phyloP scores from a whole-genome alignment of 2,797 vertebrate species.

The Mormyrops boulengeri region DNA sequence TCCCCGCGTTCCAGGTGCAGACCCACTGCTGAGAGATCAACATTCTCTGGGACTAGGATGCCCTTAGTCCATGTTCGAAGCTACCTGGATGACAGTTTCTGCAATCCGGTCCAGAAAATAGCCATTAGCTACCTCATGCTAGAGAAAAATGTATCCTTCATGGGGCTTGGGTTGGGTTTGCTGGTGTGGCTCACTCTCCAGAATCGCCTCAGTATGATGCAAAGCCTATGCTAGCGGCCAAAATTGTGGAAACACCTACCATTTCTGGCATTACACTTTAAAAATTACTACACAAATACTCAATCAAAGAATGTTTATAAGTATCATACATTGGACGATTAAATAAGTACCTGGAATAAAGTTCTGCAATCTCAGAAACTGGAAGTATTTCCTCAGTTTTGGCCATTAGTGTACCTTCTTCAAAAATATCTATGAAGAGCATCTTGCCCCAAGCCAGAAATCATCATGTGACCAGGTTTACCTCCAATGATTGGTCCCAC shows the following conservation, averaged over 20 bases:
- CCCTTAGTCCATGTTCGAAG: not conserved
- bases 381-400: not conserved
- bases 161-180: not conserved
- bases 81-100: not conserved
- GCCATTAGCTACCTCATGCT: not conserved
- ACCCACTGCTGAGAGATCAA: not conserved
- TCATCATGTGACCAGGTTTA: not conserved
- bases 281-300: not conserved
- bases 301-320: not conserved
- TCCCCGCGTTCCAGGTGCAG: not conserved
- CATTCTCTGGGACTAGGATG: not conserved
- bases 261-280: not conserved
- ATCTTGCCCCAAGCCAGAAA: not conserved
- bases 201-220: not conserved
- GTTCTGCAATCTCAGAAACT: not conserved
- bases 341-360: not conserved
- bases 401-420: not conserved
- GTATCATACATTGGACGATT: not conserved
- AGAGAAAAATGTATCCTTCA: not conserved
- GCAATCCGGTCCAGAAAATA: not conserved
- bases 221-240: not conserved
- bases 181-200: not conserved
- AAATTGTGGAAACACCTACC: not conserved
- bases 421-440: not conserved
- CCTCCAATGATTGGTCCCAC: not conserved